Base-by-base conservation (phyloP, 2,888 invertebrate genomes). In the Cosmorhoe ocellata region DNA sequence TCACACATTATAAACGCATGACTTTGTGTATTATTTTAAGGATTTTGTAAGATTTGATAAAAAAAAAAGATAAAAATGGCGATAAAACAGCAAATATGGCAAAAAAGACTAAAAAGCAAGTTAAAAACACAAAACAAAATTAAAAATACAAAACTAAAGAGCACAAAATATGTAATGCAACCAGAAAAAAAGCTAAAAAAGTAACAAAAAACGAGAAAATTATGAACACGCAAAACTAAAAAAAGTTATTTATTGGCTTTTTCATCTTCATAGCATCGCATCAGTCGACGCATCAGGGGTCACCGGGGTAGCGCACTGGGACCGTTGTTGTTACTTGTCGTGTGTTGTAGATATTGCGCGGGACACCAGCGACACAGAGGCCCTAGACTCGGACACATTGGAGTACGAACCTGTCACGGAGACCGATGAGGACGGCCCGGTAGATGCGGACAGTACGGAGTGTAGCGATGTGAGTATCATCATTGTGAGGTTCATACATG, bases 331-430 rank as follows among this genome's bases (percentile, higher is more conserved):
- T 52, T 64, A 59, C 61, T 51, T 47, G 59, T 62, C 58, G 55
- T 75, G 71, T 78, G 83, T 87, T 87, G 77, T 88, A 91, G 91
- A 91, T 88, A 69, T 78, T 76, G 91, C 85, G 66, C 83, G 87
- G 58, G 92, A 92, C 78, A 90, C 91, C 59, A 90, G 84, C 71
- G 92, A 92, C 77, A 85, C 91, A 51, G 88, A 87, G 51, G 70
- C 71, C 50, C 36, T 67, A 60, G 79, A 71, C 37, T 69, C 71
- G 12, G 71, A 75, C 41, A 27, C 39, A 3, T 43, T 43, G 14
- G 72, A 74, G 73, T 91, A 83, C 72, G 92, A 92, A 67, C 91
- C 93, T 3, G 91, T 82, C 26, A 91, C 91, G 31, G 83, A 82
- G 48, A 74, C 85, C 3, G 92, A 91, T 34, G 81, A 81, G 48